Base-by-base conservation (phyloP, 2,797 vertebrate species). In the Threskiornis aethiopicus region DNA sequence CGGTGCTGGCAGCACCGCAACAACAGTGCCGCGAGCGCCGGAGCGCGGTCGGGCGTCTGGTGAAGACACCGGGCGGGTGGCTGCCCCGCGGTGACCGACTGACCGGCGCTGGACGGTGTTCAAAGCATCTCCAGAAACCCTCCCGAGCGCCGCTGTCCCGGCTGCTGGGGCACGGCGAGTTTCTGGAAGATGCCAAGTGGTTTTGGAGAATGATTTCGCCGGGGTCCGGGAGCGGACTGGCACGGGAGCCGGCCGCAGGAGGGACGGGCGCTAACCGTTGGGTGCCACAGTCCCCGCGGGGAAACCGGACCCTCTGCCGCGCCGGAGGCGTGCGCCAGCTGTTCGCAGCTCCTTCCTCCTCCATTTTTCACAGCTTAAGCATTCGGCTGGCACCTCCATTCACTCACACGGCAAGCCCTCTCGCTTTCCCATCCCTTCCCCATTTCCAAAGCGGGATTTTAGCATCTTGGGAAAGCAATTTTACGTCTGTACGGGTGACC, bases 311-410 rank as follows among this genome's bases (percentile, higher is more conserved):
- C 86, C 94, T 11, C 16, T 8, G 82, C 22, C 0, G 57, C 18
- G 10, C 81, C 6, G 4, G 16, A 79, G 92, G 87, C 9, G 83
- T 8, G 71, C 25, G 14, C 22, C 92, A 95, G 93, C 93, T 94
- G 90, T 84, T 95, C 92, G 1, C 95, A 87, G 83, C 92, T 87
- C 79, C 87, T 89, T 89, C 95, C 42, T 29, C 84, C 96, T 75
- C 87, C 92, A 83, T 95, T 94, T 94, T 77, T 94, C 93, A 94
- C 79, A 42, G 95, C 92, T 94, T 93, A 95, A 96, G 82, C 71
- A 95, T 47, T 73, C 0, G 33, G 79, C 75, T 24, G 31, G 84
- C 96, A 90, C 69, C 73, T 75, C 78, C 77, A 7, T 22, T 64
- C 69, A 3, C 84, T 76, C 55, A 41, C 66, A 20, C 2, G 1